Evolutionary conservation across 1,140 invertebrate genomes (phyloP), one percentile per base, ranked within the genome.

Genomic region (Drosophila albomicans): DNA sequence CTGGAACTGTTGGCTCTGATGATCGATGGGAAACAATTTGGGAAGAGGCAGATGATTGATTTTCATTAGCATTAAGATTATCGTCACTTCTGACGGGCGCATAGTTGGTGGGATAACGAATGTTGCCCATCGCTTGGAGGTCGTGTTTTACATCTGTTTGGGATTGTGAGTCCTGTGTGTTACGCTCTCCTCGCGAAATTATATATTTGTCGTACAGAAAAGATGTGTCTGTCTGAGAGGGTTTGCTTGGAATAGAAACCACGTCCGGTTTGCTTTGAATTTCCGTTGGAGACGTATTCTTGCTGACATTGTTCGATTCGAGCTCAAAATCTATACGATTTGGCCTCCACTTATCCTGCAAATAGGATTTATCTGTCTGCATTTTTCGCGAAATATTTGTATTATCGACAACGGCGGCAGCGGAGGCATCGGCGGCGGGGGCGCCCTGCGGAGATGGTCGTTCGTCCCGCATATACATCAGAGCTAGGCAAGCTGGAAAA

Each of bases 391-490:
- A 25, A 76, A n/a, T 52, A 16, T 15, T 30, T 38, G 11, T 16
- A 16, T 38, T 56, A 56, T 56, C 30, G 25, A 5, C 7, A 38
- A 13, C 13, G n/a, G 30, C 32, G 5, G 30, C 52, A 15, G 13
- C 32, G 7, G 30, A 7, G 32, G 6, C 32, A 38, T 38, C 30
- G 71, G 35, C 20, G 6, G 16, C 5, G 15, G 35, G 11, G 4
- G 11, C 38, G 15, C 7, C 1, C 8, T 5, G 56, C 25, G 13
- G 62, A 32, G 11, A 38, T 64, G 48, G 64, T 73, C 75, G 81
- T 75, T 88, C 84, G 43, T 88, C 52, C 28, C 79, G 52, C 73
- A 84, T 67, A 28, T 81, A 81, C 77, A 88, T 87, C 70, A 87
- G 61, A 89, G 82, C 82, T 79, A 80, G 82, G 80, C 45, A 71